Conservation (phyloP, 1,140 invertebrate species). For the Drusus annulatus region DNA sequence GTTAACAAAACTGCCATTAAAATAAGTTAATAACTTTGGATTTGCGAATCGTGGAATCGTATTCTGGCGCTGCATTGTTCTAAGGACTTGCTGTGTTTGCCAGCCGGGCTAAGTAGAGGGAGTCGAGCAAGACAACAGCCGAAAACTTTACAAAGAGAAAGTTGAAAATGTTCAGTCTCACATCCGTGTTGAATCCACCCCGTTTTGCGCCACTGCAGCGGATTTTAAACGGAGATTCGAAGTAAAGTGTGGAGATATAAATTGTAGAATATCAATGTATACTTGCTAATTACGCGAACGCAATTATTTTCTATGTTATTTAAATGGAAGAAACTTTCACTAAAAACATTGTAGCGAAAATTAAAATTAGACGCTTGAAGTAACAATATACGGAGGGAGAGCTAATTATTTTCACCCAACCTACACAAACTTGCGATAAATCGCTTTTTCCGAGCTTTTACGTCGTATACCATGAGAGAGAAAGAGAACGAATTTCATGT, state of each 20-base stretch:
- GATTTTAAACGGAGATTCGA: background rate
- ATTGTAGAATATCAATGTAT: no score
- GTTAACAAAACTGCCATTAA: conserved; percentile 38
- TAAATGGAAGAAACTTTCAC: no score
- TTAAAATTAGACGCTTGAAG: no score
- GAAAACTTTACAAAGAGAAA: conserved; percentile 32
- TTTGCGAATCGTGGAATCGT: conserved; percentile 21
- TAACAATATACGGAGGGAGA: no score
- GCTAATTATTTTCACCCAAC: no score
- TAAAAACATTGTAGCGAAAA: no score
- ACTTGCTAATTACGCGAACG: no score
- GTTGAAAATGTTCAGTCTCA: conserved; percentile 10
- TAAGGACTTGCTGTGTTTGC: conserved; percentile 1
- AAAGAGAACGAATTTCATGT: no score
- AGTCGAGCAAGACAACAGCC: conserved; percentile 6
- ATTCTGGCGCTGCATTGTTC: conserved; percentile 17
- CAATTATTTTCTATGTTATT: no score
- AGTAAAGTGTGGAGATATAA: background rate
- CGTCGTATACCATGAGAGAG: no score
- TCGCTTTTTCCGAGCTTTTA: no score
- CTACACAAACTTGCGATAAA: no score
- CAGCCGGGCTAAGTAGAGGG: background rate
- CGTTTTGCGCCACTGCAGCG: background rate
- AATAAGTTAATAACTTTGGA: conserved; percentile 20
- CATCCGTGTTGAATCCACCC: background rate